A percentile compares a stretch with the other conserved stretches of the same genome.
phyloP scores from a whole-genome alignment of 2,113 vertebrate species.

The Balaenoptera acutorostrata region DNA sequence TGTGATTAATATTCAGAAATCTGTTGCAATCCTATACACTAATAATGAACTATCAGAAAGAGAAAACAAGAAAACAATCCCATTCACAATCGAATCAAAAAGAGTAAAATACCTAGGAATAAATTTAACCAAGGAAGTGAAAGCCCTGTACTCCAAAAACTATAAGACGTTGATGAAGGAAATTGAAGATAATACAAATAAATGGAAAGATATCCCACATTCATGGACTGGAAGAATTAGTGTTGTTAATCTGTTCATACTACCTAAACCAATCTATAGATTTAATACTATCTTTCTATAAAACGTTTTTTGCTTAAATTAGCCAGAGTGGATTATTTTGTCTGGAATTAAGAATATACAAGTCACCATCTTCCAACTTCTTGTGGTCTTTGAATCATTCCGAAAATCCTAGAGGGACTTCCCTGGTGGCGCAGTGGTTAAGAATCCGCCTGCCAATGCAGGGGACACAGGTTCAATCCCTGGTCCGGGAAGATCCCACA shows the following conservation, averaged over 20 bases:
- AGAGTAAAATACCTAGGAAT: not conserved
- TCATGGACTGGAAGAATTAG: not conserved
- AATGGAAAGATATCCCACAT: not conserved
- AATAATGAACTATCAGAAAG: not conserved
- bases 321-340: not conserved
- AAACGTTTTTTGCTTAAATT: not conserved
- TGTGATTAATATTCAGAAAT: not conserved
- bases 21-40: not conserved
- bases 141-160: not conserved
- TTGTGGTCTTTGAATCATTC: conserved; percentile 13
- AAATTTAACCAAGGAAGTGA: not conserved
- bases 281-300: not conserved
- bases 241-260: not conserved
- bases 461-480: too few species aligned
- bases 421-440: too few species aligned
- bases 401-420: not conserved
- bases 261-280: not conserved
- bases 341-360: not conserved
- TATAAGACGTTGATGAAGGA: not conserved
- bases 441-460: too few species aligned
- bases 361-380: not conserved
- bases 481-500: too few species aligned
- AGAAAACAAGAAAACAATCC: not conserved
- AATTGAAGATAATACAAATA: not conserved
- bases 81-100: not conserved